Base-by-base conservation (phyloP, 2,888 invertebrate genomes). In the Idaea aversata region DNA sequence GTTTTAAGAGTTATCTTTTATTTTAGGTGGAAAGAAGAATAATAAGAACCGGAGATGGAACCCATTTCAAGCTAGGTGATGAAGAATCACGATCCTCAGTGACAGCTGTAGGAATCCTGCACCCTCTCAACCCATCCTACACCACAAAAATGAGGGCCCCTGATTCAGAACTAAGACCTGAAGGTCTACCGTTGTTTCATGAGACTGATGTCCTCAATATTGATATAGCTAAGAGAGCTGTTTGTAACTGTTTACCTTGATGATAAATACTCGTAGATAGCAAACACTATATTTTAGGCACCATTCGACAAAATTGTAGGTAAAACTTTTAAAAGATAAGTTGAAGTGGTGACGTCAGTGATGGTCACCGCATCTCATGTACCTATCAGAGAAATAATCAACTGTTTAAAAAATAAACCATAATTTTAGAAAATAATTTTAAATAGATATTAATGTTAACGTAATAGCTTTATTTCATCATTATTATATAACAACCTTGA, bases 41-140 rank as follows among this genome's bases (percentile, higher is more conserved):
- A 5, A 72, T 88, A 13, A 90, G 94, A 71, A 94, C 95, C 0
- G 96, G 96, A 0, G 96, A 96, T 76, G 95, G 95, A 0, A 93
- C 90, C 0, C 95, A 95, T 76, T 93, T 91, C 60, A 79, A 86
- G 3, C 93, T 94, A 6, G 93, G 93, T 0, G 85, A 79, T 35
- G 89, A 91, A 0, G 85, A 87, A 58, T 85, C 83, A 0, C 85
- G 73, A 63, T 69, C 78, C 2, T 76, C 81, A 0, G 88, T 90
- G 0, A 86, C 82, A 0, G 87, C 90, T 1, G 61, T 79, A 1
- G 90, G 90, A 0, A 77, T 83, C 3, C 59, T 88, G 3, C 93
- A 93, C 73, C 93, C 93, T 1, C 65, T 91, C 5, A 93, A 93
- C 72, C 92, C 91, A 0, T 73, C 83, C 2, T 93, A 86, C 72